Evolutionary conservation across 1,140 invertebrate genomes (phyloP).

Genomic region (Pantala flavescens): DNA sequence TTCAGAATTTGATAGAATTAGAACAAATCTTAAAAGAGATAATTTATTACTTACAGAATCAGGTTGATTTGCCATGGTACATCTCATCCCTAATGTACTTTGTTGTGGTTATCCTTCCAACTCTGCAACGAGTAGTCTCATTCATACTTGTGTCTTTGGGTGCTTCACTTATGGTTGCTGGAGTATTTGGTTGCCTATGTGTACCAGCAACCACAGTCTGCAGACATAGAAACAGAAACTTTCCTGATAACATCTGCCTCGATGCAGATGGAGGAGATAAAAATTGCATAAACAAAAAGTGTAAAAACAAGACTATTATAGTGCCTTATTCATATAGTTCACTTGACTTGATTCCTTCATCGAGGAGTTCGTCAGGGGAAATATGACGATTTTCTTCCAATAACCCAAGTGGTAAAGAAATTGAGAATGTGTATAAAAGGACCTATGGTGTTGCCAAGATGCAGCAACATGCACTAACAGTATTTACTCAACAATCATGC

Average conservation of each 20-base stretch:
- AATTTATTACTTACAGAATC: constrained; percentile 40
- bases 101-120: constrained; percentile 37
- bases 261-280: background rate
- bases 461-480: too few species aligned
- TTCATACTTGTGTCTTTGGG: background rate
- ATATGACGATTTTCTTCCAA: background rate
- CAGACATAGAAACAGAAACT: background rate
- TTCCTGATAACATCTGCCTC: background rate
- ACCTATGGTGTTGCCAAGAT: too few species aligned
- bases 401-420: too few species aligned
- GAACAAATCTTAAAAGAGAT: too few species aligned
- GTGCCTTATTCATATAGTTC: constrained; percentile 5
- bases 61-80: constrained; percentile 43
- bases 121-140: background rate
- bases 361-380: background rate
- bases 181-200: background rate
- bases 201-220: background rate
- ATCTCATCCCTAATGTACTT: constrained; percentile 40
- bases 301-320: background rate
- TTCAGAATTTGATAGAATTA: too few species aligned
- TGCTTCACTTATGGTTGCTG: background rate
- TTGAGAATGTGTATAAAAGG: too few species aligned
- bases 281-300: background rate
- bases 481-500: too few species aligned
- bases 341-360: background rate